phyloP scores from a whole-genome alignment of 1,140 invertebrate genomes.

The Conopomorpha cramerella region DNA sequence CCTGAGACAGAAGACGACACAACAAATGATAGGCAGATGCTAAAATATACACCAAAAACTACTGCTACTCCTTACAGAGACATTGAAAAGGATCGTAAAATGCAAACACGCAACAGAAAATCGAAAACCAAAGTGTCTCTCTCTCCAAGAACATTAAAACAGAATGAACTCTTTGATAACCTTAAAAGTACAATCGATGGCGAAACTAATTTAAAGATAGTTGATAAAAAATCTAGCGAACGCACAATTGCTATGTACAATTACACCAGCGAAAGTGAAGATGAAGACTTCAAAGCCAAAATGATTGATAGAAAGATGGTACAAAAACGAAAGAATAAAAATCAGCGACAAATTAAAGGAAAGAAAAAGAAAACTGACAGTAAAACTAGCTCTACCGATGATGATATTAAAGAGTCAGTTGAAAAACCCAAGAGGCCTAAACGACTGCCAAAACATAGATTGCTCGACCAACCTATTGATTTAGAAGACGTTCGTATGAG shows the following conservation, averaged over 20 bases:
- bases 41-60: constrained; percentile 10
- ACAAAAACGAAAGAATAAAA: constrained; percentile 11
- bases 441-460: no score
- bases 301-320: constrained; percentile 10
- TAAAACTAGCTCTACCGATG: constrained; percentile 4
- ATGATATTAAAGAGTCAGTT: constrained; percentile 5
- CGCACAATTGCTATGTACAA: constrained; percentile 21
- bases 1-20: constrained; percentile 9
- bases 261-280: constrained; percentile 32
- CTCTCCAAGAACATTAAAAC: constrained; percentile 21
- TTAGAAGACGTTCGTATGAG: constrained; percentile 31
- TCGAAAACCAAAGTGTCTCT: constrained; percentile 4
- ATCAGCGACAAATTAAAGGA: no score
- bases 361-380: constrained; percentile 14
- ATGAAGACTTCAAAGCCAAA: constrained; percentile 24
- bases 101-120: constrained; percentile 11
- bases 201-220: constrained; percentile 14
- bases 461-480: no score
- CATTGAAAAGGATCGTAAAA: constrained; percentile 20
- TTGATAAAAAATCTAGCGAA: constrained; percentile 11
- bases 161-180: constrained; percentile 28
- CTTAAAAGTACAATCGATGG: constrained; percentile 18
- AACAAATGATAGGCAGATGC: no score
- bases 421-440: constrained; percentile 6
- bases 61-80: constrained; percentile 25